phyloP scores from a whole-genome alignment of 2,113 vertebrate species.

The Hemiprocne comata region DNA sequence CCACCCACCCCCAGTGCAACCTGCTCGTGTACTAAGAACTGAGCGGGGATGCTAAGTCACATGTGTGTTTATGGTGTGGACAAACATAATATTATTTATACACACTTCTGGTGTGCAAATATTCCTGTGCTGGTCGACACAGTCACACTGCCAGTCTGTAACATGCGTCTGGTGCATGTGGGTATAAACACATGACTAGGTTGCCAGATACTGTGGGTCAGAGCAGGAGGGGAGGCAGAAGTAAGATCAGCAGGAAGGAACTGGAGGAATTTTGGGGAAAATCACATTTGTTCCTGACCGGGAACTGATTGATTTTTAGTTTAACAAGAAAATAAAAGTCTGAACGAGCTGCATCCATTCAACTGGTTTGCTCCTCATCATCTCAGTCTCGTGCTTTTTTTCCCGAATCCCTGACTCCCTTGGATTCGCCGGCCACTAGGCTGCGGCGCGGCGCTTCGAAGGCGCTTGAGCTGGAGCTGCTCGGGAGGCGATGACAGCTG shows the following conservation, averaged over 20 bases:
- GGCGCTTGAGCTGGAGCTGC: background rate
- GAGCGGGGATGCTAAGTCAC: background rate
- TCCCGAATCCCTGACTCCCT: too few relatives aligned
- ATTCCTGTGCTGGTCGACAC: too few relatives aligned
- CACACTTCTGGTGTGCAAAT: too few relatives aligned
- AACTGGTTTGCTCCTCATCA: rapidly evolving
- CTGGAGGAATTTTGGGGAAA: background rate
- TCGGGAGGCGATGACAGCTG: rapidly evolving
- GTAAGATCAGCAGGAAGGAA: background rate
- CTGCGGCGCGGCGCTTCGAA: rapidly evolving
- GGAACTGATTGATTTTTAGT: background rate
- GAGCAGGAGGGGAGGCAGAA: background rate
- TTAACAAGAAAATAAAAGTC: background rate
- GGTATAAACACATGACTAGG: rapidly evolving
- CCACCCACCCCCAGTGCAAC: rapidly evolving
- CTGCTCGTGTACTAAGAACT: background rate
- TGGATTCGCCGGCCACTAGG: background rate
- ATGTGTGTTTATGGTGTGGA: background rate
- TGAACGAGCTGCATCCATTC: rapidly evolving
- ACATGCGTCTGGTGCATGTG: rapidly evolving
- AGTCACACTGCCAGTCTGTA: background rate
- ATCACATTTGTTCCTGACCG: rapidly evolving
- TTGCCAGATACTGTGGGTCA: background rate
- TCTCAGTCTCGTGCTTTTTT: rapidly evolving
- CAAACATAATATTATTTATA: background rate